phyloP scores from a whole-genome alignment of 1,140 invertebrate species.

The Metopolophium dirhodum region DNA sequence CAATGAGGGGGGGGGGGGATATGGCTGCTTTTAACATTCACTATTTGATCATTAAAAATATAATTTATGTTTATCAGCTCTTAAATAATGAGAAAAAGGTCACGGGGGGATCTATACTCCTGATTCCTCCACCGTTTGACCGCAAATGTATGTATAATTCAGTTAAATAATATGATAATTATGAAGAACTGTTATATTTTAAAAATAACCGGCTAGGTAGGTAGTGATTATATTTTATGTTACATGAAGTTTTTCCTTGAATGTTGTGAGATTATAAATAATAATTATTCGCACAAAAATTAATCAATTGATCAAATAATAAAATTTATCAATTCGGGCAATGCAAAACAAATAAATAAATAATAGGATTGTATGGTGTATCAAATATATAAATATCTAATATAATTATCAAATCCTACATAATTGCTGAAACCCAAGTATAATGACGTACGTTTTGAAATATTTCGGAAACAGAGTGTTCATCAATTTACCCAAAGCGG shows the following conservation, averaged over 20 bases:
- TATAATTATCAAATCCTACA: background rate
- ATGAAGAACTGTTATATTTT: background rate
- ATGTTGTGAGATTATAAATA: background rate
- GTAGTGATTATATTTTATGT: background rate
- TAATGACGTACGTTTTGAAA: background rate
- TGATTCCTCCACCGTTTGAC: no score
- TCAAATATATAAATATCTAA: background rate
- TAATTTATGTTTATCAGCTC: no score
- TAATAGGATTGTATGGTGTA: background rate
- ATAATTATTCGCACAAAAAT: background rate
- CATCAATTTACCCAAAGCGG: background rate
- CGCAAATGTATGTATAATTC: no score
- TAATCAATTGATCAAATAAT: no score
- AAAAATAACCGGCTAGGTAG: background rate
- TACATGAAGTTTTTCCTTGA: background rate
- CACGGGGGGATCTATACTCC: no score
- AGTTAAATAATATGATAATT: no score
- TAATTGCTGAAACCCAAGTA: background rate
- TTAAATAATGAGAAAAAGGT: no score
- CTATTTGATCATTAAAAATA: no score
- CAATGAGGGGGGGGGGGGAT: no score
- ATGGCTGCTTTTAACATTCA: no score
- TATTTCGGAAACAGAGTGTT: background rate
- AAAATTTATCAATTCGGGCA: background rate
- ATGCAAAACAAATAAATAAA: background rate